phyloP scores from a whole-genome alignment of 2,797 vertebrate species.

The Knipowitschia caucasica region DNA sequence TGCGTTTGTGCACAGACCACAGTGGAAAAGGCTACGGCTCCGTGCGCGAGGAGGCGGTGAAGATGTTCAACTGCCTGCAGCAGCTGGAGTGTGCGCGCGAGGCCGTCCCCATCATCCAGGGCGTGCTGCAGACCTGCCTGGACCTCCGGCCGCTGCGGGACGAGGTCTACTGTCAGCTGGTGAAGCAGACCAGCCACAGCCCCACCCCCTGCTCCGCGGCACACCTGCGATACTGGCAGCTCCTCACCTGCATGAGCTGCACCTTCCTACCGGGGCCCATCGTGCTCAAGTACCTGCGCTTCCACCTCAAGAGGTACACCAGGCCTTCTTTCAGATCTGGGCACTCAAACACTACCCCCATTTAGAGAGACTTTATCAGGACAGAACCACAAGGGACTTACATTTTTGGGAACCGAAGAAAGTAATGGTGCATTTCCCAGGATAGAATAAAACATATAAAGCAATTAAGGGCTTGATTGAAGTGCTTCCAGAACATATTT shows the following conservation, averaged over 20 bases:
- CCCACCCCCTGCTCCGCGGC: constrained; percentile 77
- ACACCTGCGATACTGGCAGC: constrained; percentile 94
- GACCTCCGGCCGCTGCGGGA: constrained; percentile 92
- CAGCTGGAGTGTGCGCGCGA: constrained; percentile 85
- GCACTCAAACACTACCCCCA: too few relatives aligned
- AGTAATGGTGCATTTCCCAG: too few relatives aligned
- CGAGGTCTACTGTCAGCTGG: constrained; percentile 95
- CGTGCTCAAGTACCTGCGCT: constrained; percentile 85
- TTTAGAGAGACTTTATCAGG: too few relatives aligned
- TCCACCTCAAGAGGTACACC: constrained; percentile 90
- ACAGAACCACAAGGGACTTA: too few relatives aligned
- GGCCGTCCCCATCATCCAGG: constrained; percentile 90
- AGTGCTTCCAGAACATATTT: too few relatives aligned
- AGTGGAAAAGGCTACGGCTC: constrained; percentile 84
- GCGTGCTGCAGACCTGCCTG: constrained; percentile 93
- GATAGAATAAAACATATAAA: too few relatives aligned
- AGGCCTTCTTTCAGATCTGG: too few relatives aligned
- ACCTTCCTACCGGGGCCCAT: constrained; percentile 86
- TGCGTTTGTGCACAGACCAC: constrained; percentile 50
- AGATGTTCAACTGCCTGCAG: constrained; percentile 93
- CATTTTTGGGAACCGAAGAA: too few relatives aligned
- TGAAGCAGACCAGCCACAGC: constrained; percentile 92
- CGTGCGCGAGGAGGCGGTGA: constrained; percentile 90
- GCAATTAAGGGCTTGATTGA: too few relatives aligned
- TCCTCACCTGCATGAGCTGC: constrained; percentile 96